A percentile compares a stretch with the other conserved stretches of the same genome.
These are phyloP conservation scores for Trematomus loennbergii DNA, from an alignment of 2,113 vertebrate genomes.

Conservation along the genomic window DNA sequence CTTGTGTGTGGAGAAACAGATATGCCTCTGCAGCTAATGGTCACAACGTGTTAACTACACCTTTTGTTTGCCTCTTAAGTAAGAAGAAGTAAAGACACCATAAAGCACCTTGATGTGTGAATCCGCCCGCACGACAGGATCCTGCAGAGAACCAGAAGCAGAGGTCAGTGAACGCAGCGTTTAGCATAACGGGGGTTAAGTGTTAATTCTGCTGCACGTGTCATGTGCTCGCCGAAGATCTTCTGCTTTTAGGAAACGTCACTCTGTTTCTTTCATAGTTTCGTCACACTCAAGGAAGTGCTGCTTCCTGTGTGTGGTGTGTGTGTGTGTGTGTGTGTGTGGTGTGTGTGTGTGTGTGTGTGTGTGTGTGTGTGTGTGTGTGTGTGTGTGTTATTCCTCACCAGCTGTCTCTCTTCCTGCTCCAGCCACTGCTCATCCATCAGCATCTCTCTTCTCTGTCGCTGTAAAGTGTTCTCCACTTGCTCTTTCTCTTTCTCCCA, in stretches of 20 bases:
- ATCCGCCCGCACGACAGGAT: conserved; percentile 83
- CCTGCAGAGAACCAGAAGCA: conserved; percentile 73
- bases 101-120: conserved; percentile 76
- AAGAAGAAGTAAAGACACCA: not conserved
- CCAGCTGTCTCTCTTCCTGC: conserved; percentile 90
- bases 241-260: not conserved
- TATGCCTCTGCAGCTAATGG: not conserved
- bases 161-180: not conserved
- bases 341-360: conserved; percentile 16
- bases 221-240: not conserved
- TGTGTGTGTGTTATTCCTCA: conserved; percentile 50
- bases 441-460: conserved; percentile 90
- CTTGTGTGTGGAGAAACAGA: not conserved
- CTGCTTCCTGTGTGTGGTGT: not conserved
- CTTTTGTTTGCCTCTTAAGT: not conserved
- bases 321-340: conserved; percentile 6
- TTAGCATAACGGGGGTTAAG: not conserved
- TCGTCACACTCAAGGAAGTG: not conserved
- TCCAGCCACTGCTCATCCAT: conserved; percentile 92
- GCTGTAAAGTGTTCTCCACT: conserved; percentile 86
- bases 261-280: not conserved
- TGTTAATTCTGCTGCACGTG: not conserved
- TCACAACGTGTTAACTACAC: not conserved
- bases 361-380: conserved; percentile 14
- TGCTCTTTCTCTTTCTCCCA: conserved; percentile 87